Base-by-base conservation (phyloP, 2,113 vertebrate genomes). In the Prolemur simus region DNA sequence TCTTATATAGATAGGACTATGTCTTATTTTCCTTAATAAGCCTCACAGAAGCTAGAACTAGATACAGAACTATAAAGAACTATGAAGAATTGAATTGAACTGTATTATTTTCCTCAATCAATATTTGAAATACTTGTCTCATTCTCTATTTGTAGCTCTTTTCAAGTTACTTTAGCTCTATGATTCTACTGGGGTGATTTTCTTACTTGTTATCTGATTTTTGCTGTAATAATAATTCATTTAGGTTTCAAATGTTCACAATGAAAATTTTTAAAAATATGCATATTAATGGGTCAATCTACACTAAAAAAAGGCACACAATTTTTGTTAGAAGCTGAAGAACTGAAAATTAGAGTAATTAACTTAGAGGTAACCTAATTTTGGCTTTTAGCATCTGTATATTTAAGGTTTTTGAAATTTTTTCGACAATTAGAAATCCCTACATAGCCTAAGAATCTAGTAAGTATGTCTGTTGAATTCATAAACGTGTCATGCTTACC, bases 341-440 rank as follows among this genome's bases (percentile, higher is more conserved):
- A 94, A 91, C 42, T 73, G 85, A 93, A 54, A 49, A 96, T 83
- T 97, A 96, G 42, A 74, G 89, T 93, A 60, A 96, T 89, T 97
- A 97, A 94, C 60, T 97, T 94, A 94, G 76, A 45, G 56, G 81
- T 90, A 96, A 97, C 92, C 58, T 88, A 47, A 95, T 96, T 97
- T 98, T 96, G 88, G 63, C 14, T 71, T 37, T 94, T 81, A 97
- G 10, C 60, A 49, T 89, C 5, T 87, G 92, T 58, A 47, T 73
- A 69, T 94, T 97, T 97, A 96, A 97, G 54, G 29, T 89, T 86
- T 92, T 64, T 91, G 39, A 74, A 92, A 60, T 81, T 39, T 39
- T 97, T 98, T 98, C 45, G 69, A 94, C 95, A 97, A 96, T 97
- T 96, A 80, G 64, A 95, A 94, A 94, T 85, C 89, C 32, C 29